These are phyloP conservation scores for Anthonomus grandis DNA, from an alignment of 1,140 invertebrate genomes.

Conservation along the genomic window DNA sequence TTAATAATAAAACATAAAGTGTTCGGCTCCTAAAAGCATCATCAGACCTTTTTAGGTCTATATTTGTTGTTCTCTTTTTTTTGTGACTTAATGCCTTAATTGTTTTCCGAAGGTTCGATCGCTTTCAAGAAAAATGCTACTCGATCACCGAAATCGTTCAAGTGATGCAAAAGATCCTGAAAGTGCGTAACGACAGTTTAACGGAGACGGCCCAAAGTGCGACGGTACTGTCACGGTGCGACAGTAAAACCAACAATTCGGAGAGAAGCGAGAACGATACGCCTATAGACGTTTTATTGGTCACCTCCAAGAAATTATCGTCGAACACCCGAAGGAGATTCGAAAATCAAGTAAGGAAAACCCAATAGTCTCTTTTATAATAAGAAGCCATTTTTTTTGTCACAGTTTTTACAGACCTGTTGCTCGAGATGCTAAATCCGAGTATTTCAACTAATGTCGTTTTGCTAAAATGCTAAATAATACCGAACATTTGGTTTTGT, in stretches of 20 bases:
- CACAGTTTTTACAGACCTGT: too few relatives aligned
- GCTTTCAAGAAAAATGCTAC: constrained; percentile 63
- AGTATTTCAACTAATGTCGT: too few relatives aligned
- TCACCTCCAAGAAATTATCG: constrained; percentile 55
- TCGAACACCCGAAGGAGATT: constrained; percentile 52
- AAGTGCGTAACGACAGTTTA: constrained; percentile 36
- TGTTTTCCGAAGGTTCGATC: constrained; percentile 28
- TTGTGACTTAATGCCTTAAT: constrained; percentile 1
- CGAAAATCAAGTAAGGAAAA: constrained; percentile 55
- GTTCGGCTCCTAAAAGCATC: not conserved
- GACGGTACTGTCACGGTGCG: constrained; percentile 33
- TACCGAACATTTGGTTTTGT: too few relatives aligned
- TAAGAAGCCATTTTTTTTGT: too few relatives aligned
- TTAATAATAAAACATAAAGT: not conserved
- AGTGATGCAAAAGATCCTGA: constrained; percentile 53
- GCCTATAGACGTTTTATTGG: constrained; percentile 52
- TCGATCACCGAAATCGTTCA: constrained; percentile 56
- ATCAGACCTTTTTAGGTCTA: not conserved
- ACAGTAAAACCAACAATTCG: constrained; percentile 37
- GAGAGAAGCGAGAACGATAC: constrained; percentile 40
- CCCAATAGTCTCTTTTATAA: too few relatives aligned
- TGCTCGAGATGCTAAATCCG: too few relatives aligned
- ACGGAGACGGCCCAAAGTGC: constrained; percentile 28
- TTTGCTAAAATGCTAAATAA: too few relatives aligned
- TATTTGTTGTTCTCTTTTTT: not conserved